Base-by-base conservation (phyloP, 2,113 vertebrate species). In the Carettochelys insculpta region DNA sequence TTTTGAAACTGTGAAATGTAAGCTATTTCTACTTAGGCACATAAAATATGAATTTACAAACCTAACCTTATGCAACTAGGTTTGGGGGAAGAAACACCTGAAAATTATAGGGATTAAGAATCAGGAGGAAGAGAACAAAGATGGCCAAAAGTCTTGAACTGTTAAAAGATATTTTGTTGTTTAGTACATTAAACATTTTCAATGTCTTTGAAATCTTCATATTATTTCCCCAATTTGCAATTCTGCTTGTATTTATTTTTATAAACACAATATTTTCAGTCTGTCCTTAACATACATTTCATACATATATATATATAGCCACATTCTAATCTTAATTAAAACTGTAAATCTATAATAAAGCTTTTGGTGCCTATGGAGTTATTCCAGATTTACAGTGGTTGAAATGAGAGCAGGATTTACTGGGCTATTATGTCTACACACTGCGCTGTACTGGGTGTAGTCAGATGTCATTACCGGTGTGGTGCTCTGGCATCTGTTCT, bases 331-430 rank as follows among this genome's bases (percentile, higher is more conserved):
- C 93, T 83, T 86, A 92, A 92, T 89, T 89, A 86, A 90, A 90
- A 90, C 53, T 88, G 79, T 58, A 45, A 78, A 89, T 77, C 22
- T 68, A 11, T 22, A 78, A 5, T 19, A 47, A 27, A 31, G 41
- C 27, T 10, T 89, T 92, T 95, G 86, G 13, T 77, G 90, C 90
- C 34, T 92, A 53, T 90, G 80, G 38, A 93, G 85, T 88, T 83
- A 92, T 43, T 83, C 20, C 76, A 87, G 61, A 84, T 95, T 92
- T 90, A 51, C 80, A 73, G 27, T 82, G 14, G 77, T 92, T 93
- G 84, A 95, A 93, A 93, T 83, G 73, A 92, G 88, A 90, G 85
- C 24, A 93, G 54, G 88, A 94, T 96, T 85, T 90, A 81, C 31
- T 9, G 76, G 11, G 56, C 53, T 90, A 25, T 1, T 77, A 89